Conservation (phyloP, 2,113 vertebrate genomes). For the Stictonetta naevosa region DNA sequence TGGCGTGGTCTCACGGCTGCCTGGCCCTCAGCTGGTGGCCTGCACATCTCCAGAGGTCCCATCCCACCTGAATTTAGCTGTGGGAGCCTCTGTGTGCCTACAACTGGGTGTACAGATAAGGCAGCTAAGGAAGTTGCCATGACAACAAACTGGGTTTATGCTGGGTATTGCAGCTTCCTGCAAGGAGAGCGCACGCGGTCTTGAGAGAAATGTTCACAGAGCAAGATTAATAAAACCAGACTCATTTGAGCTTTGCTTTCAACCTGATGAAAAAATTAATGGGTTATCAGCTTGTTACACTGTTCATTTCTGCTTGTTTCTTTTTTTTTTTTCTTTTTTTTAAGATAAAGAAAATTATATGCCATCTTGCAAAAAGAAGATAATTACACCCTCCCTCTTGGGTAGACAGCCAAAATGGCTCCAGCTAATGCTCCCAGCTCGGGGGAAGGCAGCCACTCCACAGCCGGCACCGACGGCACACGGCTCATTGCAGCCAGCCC, state of each 20-base stretch:
- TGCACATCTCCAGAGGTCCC: neutral
- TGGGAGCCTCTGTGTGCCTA: neutral
- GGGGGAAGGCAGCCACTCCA: neutral
- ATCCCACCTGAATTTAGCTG: neutral
- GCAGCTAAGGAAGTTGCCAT: constrained; percentile 10
- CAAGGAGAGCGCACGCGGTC: accelerated
- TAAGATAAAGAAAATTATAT: constrained; percentile 4
- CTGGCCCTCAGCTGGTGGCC: neutral
- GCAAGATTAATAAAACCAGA: neutral
- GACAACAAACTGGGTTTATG: constrained; percentile 38
- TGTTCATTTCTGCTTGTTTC: constrained; percentile 3
- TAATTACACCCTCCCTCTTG: constrained; percentile 18
- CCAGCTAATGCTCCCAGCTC: neutral
- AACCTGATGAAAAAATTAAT: constrained; percentile 6
- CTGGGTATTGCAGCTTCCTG: neutral
- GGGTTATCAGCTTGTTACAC: neutral
- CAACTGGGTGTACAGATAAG: neutral
- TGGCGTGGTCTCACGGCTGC: neutral
- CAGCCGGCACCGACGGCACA: neutral
- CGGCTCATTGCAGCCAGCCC: neutral
- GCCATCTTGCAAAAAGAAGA: constrained; percentile 18
- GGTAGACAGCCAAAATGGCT: constrained; percentile 2
- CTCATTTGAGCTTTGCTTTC: neutral
- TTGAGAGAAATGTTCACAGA: neutral
- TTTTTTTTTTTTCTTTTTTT: neutral